Evolutionary conservation across 2,888 invertebrate genomes (phyloP).

Genomic region (Elaeidobius kamerunicus): DNA sequence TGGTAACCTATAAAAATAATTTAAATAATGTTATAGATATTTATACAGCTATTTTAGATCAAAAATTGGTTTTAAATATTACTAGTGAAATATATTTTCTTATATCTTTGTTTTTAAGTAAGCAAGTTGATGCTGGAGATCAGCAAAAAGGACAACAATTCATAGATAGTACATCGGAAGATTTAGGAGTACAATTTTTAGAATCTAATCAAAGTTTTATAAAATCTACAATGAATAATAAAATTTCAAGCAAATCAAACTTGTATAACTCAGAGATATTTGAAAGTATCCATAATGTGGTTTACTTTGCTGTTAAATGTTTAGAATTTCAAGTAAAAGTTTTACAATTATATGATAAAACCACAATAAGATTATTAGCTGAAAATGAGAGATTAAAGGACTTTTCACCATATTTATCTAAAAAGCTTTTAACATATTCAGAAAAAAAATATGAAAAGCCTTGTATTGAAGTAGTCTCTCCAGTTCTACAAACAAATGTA

Average conservation of each 20-base stretch:
- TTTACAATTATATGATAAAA: slow-evolving; percentile 60
- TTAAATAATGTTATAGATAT: slow-evolving; percentile 57
- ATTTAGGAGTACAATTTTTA: slow-evolving; percentile 31
- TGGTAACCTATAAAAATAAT: slow-evolving; percentile 53
- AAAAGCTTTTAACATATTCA: slow-evolving; percentile 36
- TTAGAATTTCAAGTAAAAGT: slow-evolving; percentile 58
- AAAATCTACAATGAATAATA: slow-evolving; percentile 1
- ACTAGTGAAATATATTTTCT: slow-evolving; percentile 68
- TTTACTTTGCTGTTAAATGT: slow-evolving; percentile 71
- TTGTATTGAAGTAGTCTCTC: slow-evolving; percentile 27
- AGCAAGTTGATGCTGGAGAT: slow-evolving; percentile 34
- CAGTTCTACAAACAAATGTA: slow-evolving; percentile 55
- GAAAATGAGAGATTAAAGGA: slow-evolving; percentile 63
- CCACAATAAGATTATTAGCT: slow-evolving; percentile 63
- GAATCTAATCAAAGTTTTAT: neutral
- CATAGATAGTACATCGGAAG: slow-evolving; percentile 24
- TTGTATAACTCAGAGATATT: slow-evolving; percentile 44
- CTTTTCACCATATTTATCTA: slow-evolving; percentile 55
- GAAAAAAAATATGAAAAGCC: slow-evolving; percentile 34
- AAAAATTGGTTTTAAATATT: slow-evolving; percentile 62
- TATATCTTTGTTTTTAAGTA: slow-evolving; percentile 60
- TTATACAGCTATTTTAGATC: slow-evolving; percentile 58
- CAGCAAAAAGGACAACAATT: neutral
- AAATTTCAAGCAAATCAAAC: neutral
- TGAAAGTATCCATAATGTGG: slow-evolving; percentile 62